These are phyloP conservation scores for Megalopta genalis DNA, from an alignment of 1,140 invertebrate species.

Conservation along the genomic window DNA sequence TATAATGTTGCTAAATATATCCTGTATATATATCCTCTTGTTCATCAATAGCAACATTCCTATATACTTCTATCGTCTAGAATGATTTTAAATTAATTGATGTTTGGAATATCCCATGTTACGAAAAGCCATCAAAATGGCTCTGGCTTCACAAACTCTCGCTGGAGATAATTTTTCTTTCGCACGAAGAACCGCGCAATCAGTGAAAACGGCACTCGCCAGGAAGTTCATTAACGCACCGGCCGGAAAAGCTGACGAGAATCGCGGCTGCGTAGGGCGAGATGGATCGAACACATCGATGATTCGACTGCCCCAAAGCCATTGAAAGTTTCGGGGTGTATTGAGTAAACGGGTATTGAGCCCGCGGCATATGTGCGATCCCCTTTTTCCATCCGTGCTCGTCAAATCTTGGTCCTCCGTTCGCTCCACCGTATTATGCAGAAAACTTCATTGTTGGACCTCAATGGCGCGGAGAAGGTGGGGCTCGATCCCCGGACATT, in stretches of 20 bases:
- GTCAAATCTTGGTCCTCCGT: constrained; percentile 35
- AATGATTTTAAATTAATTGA: no score
- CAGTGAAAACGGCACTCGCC: no score
- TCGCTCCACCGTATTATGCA: constrained; percentile 59
- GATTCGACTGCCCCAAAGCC: constrained; percentile 24
- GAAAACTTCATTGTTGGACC: constrained; percentile 60
- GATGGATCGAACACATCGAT: not conserved
- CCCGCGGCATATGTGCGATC: constrained; percentile 50
- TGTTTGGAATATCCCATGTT: no score
- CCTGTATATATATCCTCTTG: no score
- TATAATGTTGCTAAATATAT: no score
- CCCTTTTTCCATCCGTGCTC: constrained; percentile 48
- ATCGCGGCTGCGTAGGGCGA: not conserved
- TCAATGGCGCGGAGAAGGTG: constrained; percentile 48
- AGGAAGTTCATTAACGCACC: constrained; percentile 11
- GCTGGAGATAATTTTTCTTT: no score
- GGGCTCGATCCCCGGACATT: constrained; percentile 44
- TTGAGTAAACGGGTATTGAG: constrained; percentile 50
- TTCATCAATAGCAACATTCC: no score
- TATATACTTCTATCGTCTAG: no score
- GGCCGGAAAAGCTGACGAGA: not conserved
- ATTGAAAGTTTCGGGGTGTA: constrained; percentile 37
- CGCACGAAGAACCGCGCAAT: no score
- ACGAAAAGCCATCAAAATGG: no score
- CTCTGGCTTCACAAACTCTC: no score